Evolutionary conservation across 2,113 vertebrate genomes (phyloP).

Genomic region (Osmerus eperlanus): DNA sequence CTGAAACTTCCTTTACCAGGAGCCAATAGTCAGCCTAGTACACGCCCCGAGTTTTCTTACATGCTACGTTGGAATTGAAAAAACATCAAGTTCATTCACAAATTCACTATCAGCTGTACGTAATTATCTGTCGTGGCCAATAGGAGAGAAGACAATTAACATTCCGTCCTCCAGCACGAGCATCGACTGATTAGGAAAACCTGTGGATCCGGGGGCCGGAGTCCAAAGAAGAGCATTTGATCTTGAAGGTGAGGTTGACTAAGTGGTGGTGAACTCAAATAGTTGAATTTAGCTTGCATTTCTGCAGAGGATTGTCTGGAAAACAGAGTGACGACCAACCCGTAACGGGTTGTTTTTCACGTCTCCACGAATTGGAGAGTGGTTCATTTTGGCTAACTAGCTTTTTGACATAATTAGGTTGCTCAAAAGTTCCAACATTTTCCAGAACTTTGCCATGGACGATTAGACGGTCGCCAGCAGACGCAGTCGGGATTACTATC

Average conservation of each 20-base stretch:
- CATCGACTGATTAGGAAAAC: slow-evolving; percentile 59
- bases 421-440: too few relatives aligned
- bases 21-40: background rate
- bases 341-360: too few relatives aligned
- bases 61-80: background rate
- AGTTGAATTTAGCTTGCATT: slow-evolving; percentile 12
- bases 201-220: slow-evolving; percentile 24
- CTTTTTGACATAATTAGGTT: too few relatives aligned
- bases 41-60: slow-evolving; percentile 46
- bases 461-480: too few relatives aligned
- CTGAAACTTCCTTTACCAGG: background rate
- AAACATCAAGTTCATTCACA: slow-evolving; percentile 85
- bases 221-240: slow-evolving; percentile 33
- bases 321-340: too few relatives aligned
- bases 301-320: background rate
- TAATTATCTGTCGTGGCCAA: slow-evolving; percentile 74
- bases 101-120: slow-evolving; percentile 68
- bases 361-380: too few relatives aligned
- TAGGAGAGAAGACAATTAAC: slow-evolving; percentile 58
- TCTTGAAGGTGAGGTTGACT: slow-evolving; percentile 32
- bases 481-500: background rate
- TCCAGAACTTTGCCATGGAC: too few relatives aligned
- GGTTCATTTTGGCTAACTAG: too few relatives aligned
- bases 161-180: slow-evolving; percentile 36
- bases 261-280: slow-evolving; percentile 8